Conservation (phyloP, 2,888 invertebrate genomes). For the Drosophila birchii region DNA sequence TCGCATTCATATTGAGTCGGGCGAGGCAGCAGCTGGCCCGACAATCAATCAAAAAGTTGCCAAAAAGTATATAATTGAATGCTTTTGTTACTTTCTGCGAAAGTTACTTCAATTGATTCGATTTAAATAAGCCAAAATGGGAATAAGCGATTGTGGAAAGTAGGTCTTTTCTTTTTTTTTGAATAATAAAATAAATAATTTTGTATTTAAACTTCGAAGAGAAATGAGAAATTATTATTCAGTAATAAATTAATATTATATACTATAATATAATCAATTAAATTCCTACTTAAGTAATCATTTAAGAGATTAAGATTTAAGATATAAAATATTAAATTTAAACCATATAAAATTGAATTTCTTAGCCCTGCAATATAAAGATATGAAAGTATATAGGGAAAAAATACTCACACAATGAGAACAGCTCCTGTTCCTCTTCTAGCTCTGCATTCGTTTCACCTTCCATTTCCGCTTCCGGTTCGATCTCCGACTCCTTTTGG, state of each 20-base stretch:
- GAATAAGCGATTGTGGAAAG: not conserved
- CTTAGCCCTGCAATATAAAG: not conserved
- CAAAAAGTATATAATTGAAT: slow-evolving; percentile 7
- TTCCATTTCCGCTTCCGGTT: slow-evolving; percentile 1
- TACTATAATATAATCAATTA: too few relatives aligned
- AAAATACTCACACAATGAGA: slow-evolving; percentile 77
- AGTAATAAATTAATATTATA: too few relatives aligned
- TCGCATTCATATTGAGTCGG: slow-evolving; percentile 33
- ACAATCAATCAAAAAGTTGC: slow-evolving; percentile 26
- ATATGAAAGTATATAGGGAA: not conserved
- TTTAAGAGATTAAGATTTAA: not conserved
- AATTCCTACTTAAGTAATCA: too few relatives aligned
- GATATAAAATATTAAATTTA: not conserved
- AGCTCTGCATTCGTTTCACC: slow-evolving; percentile 4
- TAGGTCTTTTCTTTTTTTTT: too few relatives aligned
- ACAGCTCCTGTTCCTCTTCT: slow-evolving; percentile 15
- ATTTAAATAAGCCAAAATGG: slow-evolving; percentile 3
- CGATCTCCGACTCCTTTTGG: slow-evolving; percentile 21
- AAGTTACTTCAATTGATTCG: slow-evolving; percentile 5
- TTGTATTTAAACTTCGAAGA: not conserved
- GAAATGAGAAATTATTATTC: not conserved
- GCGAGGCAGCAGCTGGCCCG: slow-evolving; percentile 26
- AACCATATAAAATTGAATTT: not conserved
- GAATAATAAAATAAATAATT: not conserved
- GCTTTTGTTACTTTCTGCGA: slow-evolving; percentile 1